These are phyloP conservation scores for Darwinula stevensoni DNA, from an alignment of 2,888 invertebrate genomes.

Conservation along the genomic window DNA sequence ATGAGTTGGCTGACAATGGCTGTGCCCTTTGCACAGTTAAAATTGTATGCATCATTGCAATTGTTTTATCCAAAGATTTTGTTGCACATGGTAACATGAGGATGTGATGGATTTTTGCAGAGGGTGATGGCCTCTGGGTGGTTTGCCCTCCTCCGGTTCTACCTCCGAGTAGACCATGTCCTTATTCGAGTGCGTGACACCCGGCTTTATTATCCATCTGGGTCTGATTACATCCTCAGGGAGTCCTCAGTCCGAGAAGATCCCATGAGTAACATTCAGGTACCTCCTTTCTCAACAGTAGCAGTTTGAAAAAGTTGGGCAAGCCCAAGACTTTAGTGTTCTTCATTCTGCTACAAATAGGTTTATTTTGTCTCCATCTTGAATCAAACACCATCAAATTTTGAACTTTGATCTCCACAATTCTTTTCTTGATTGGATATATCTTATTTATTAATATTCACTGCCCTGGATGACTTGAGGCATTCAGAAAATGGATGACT, in stretches of 20 bases:
- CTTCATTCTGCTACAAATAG: no score
- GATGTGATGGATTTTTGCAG: conserved; percentile 22
- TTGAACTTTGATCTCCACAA: no score
- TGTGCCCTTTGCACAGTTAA: conserved; percentile 65
- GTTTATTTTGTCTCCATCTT: background rate
- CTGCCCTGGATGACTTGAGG: no score
- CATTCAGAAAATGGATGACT: no score
- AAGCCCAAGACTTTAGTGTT: no score
- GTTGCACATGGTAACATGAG: background rate
- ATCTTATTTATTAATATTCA: no score
- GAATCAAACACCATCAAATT: no score
- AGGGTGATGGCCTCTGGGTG: conserved; percentile 86
- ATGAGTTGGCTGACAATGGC: conserved; percentile 94
- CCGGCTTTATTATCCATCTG: conserved; percentile 45
- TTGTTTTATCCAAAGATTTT: conserved; percentile 5
- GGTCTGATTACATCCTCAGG: conserved; percentile 41
- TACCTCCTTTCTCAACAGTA: no score
- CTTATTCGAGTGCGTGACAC: conserved; percentile 65
- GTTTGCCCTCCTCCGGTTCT: conserved; percentile 64
- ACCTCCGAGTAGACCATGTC: conserved; percentile 77
- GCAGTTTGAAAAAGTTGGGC: no score
- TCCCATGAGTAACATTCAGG: conserved; percentile 32
- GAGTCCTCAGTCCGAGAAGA: conserved; percentile 56
- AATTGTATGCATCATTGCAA: no score
- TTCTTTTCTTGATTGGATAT: no score